phyloP scores from a whole-genome alignment of 1,140 invertebrate species.

The Drosophila setifemur region DNA sequence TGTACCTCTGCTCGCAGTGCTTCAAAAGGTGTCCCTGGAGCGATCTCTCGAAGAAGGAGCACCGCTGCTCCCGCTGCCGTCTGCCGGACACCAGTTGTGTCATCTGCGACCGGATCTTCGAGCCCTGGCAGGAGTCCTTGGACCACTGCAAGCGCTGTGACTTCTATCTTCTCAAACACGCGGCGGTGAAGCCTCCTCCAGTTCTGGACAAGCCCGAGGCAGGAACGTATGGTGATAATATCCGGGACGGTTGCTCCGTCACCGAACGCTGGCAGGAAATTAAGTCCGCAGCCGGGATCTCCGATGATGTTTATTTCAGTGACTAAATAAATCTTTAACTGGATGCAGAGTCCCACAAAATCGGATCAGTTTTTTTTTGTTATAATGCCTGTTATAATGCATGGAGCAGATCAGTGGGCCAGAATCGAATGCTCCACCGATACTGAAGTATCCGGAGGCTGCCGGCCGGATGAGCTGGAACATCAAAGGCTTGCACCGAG shows the following conservation, averaged over 20 bases:
- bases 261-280: slow-evolving; percentile 32
- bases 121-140: slow-evolving; percentile 10
- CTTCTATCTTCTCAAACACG: slow-evolving; percentile 30
- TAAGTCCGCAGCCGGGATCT: slow-evolving; percentile 20
- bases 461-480: slow-evolving; percentile 20
- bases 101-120: slow-evolving; percentile 38
- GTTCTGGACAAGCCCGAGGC: background rate
- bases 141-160: slow-evolving; percentile 48
- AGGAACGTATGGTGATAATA: background rate
- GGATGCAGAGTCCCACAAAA: too few species aligned
- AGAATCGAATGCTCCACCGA: slow-evolving; percentile 18
- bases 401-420: background rate
- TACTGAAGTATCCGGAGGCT: slow-evolving; percentile 1
- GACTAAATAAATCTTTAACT: slow-evolving; percentile 14
- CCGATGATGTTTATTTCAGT: slow-evolving; percentile 1
- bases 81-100: slow-evolving; percentile 11
- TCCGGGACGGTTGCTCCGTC: background rate
- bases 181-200: background rate
- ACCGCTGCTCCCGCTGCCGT: slow-evolving; percentile 32
- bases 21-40: slow-evolving; percentile 28
- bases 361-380: too few species aligned
- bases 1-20: slow-evolving; percentile 41
- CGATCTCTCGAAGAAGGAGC: slow-evolving; percentile 38
- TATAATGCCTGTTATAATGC: too few species aligned
- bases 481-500: slow-evolving; percentile 60